Evolutionary conservation across 92 coral and sea anemone species (phyloP), one percentile per base, ranked within the genome.

Genomic region (Galaxea fascicularis): DNA sequence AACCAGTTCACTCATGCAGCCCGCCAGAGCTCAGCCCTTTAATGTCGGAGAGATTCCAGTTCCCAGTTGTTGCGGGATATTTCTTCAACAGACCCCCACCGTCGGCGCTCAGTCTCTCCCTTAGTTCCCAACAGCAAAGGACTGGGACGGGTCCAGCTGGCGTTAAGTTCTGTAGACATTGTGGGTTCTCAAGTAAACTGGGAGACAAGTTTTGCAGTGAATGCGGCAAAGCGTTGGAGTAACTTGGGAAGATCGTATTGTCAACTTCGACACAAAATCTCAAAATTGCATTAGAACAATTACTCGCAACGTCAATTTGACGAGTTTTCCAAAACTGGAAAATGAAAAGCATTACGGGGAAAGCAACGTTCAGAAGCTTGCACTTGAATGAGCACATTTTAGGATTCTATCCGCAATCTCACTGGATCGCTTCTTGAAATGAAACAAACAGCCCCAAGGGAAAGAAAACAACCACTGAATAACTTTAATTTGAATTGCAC

Each of bases 151-250:
- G 49, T 41, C 87, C 72, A 27, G 79, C 59, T 26, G 78, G 78
- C 5, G 17, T 93, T 59, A 71, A 65, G 89, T 84, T 93, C 73
- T 95, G 93, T 81, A 88, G 74, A 29, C 92, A 90, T 51, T 93
- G 93, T 84, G 98, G 99, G 35, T 92, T 81, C 77, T 74, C 85
- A 16, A 71, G 89, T 65, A 94, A 87, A 73, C 41, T 86, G 16
- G 94, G 90, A 12, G 99, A 96, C 83, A 93, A 93, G 86, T 96
- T 94, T 87, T 96, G 99, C 75, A 94, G 99, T 63, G 94, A 94
- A 80, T 96, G 99, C 76, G 99, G 99, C 21, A 96, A 96, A 75
- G 84, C 87, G 12, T 64, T 93, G 77, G 84, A 77, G 45, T 87
- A 46, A 87, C 51, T 39, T 24, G 1, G 27, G 27, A n/a, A 25